A percentile compares a stretch with the other conserved stretches of the same genome.
phyloP scores from a whole-genome alignment of 2,888 invertebrate species.

The Lepeophtheirus nordmannii region DNA sequence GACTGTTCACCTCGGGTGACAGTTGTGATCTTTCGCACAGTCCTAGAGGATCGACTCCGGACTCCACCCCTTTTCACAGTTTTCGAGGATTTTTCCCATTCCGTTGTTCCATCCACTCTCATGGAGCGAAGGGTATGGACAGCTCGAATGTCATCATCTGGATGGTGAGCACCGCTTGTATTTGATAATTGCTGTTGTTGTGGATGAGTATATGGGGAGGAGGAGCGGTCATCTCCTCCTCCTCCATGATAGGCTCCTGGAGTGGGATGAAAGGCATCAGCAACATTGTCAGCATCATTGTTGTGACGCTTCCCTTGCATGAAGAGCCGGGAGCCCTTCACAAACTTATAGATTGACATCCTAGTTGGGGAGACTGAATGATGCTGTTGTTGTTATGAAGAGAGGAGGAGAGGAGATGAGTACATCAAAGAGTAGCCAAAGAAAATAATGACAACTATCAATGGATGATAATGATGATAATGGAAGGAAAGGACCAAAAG shows the following conservation, averaged over 20 bases:
- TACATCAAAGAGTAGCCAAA: no score
- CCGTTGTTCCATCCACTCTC: slow-evolving; percentile 27
- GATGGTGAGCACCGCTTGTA: slow-evolving; percentile 29
- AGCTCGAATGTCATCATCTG: slow-evolving; percentile 50
- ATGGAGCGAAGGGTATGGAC: slow-evolving; percentile 47
- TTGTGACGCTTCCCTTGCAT: slow-evolving; percentile 55
- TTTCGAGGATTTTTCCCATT: slow-evolving; percentile 25
- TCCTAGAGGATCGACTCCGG: slow-evolving; percentile 65
- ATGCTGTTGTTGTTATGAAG: background rate
- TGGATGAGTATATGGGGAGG: slow-evolving; percentile 20
- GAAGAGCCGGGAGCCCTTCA: slow-evolving; percentile 56
- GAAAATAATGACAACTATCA: no score
- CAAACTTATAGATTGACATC: slow-evolving; percentile 64
- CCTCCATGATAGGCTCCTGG: slow-evolving; percentile 30
- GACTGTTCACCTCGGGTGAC: slow-evolving; percentile 70
- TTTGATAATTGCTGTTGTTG: slow-evolving; percentile 10
- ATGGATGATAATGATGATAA: no score
- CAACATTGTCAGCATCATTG: slow-evolving; percentile 43
- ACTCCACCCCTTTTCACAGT: slow-evolving; percentile 40
- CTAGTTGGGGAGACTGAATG: slow-evolving; percentile 12
- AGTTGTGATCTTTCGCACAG: slow-evolving; percentile 73
- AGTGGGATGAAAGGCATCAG: slow-evolving; percentile 31
- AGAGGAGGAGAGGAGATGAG: no score
- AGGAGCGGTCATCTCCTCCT: slow-evolving; percentile 14
- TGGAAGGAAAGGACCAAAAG: no score